Conservation (phyloP, 1,140 invertebrate species). For the Mizuhopecten yessoensis region DNA sequence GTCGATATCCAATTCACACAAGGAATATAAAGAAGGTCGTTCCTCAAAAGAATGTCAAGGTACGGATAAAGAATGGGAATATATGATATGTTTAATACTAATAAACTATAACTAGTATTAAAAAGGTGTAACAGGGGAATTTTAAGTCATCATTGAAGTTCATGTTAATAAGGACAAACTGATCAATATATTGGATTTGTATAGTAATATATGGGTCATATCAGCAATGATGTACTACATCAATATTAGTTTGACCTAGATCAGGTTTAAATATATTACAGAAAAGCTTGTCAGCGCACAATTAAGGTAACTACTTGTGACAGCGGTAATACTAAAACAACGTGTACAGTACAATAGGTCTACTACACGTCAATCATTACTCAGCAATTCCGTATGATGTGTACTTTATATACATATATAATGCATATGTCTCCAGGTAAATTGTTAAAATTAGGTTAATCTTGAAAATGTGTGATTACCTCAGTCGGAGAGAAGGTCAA, state of each 20-base stretch:
- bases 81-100: no score
- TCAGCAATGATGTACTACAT: not conserved
- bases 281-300: not conserved
- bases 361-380: no score
- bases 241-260: not conserved
- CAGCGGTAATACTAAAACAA: slow-evolving; percentile 23
- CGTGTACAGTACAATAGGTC: not conserved
- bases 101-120: no score
- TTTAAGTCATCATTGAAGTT: no score
- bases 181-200: no score
- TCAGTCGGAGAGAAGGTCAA: not conserved
- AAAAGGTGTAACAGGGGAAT: no score
- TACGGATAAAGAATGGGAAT: no score
- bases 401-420: not conserved
- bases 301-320: not conserved
- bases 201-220: not conserved
- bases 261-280: not conserved
- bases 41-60: no score
- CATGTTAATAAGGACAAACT: no score
- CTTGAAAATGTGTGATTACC: not conserved
- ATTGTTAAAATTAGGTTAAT: not conserved
- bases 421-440: not conserved
- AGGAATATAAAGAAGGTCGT: no score
- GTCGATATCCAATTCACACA: no score
- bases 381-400: not conserved